phyloP scores from a whole-genome alignment of 2,113 vertebrate genomes.

The Phrynosoma platyrhinos region DNA sequence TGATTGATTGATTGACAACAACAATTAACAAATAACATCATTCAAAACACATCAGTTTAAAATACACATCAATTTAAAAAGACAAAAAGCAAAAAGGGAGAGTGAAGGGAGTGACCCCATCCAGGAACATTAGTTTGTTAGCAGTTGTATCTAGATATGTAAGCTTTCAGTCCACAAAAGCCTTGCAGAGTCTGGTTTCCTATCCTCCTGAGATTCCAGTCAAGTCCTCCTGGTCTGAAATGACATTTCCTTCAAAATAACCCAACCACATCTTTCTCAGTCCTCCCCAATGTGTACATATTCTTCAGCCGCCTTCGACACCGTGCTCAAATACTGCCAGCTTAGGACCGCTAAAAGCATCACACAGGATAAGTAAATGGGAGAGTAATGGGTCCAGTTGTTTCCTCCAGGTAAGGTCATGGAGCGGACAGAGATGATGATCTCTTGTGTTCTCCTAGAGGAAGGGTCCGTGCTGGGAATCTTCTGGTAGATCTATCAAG shows the following conservation, averaged over 20 bases:
- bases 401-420: constrained; percentile 77
- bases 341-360: constrained; percentile 93
- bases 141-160: neutral
- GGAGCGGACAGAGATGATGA: constrained; percentile 81
- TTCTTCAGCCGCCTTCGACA: constrained; percentile 81
- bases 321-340: constrained; percentile 93
- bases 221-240: constrained; percentile 7
- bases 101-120: neutral
- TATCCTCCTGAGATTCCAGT: neutral
- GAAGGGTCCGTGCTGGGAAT: constrained; percentile 88
- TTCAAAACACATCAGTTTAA: neutral
- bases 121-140: neutral
- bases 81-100: neutral
- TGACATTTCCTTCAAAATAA: rapidly evolving
- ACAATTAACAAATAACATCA: too few species aligned
- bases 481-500: constrained; percentile 88
- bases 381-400: constrained; percentile 85
- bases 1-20: too few species aligned
- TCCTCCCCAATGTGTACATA: constrained; percentile 82
- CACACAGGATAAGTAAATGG: constrained; percentile 90
- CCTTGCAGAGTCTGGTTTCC: neutral
- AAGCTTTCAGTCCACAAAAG: neutral
- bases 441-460: constrained; percentile 81
- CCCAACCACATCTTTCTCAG: constrained; percentile 53
- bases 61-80: too few species aligned